A percentile compares a stretch with the other conserved stretches of the same genome.
Conservation (phyloP, 2,113 vertebrate genomes). For the Odontesthes bonariensis region DNA sequence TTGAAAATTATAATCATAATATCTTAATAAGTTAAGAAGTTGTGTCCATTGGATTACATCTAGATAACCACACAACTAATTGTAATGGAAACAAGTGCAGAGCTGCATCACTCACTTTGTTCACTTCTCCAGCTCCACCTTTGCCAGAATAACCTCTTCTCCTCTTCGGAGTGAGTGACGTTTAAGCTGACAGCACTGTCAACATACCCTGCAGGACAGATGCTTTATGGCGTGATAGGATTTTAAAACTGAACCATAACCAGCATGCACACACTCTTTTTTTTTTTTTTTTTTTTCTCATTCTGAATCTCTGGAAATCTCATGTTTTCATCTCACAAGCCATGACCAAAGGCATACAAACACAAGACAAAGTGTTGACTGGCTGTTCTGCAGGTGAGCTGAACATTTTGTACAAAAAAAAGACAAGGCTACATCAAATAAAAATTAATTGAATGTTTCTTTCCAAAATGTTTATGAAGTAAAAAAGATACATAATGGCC, state of each 20-base stretch:
- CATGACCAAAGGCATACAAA: conserved; percentile 17
- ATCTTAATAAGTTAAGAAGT: no score
- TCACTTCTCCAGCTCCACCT: conserved; percentile 28
- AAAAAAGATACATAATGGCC: background rate
- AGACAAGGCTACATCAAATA: background rate
- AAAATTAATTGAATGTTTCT: background rate
- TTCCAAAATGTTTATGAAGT: no score
- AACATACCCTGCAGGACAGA: conserved; percentile 20
- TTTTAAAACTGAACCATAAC: conserved; percentile 34
- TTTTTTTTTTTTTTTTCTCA: conserved; percentile 2
- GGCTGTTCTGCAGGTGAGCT: conserved; percentile 4
- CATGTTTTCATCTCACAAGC: background rate
- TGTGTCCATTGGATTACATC: conserved; percentile 9
- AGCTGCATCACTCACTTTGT: conserved; percentile 16
- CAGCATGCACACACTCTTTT: background rate
- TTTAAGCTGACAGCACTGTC: conserved; percentile 30
- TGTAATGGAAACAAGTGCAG: conserved; percentile 2
- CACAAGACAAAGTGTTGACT: background rate
- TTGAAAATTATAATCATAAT: no score
- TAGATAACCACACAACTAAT: conserved; percentile 15
- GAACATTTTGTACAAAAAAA: background rate
- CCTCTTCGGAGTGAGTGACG: conserved; percentile 28
- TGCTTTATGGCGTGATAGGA: background rate
- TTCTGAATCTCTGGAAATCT: background rate
- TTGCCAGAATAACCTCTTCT: conserved; percentile 13